Percentiles rank a stretch among this genome's conserved stretches.
phyloP scores from a whole-genome alignment of 2,797 vertebrate species.

The Gallinago stenura region DNA sequence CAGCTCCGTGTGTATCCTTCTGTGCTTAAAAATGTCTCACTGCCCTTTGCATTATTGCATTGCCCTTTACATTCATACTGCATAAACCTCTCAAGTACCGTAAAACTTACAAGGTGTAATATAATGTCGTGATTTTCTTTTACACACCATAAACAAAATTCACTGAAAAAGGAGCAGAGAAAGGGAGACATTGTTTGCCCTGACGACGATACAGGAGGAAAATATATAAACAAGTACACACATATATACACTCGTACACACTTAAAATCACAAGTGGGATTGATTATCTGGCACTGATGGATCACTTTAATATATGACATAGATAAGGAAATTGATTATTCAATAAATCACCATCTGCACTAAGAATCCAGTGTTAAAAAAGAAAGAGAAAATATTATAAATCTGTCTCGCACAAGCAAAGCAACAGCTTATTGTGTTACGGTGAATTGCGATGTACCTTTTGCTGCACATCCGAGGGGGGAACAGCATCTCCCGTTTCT shows the following conservation, averaged over 20 bases:
- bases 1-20: slow-evolving; percentile 57
- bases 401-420: slow-evolving; percentile 46
- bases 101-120: slow-evolving; percentile 69
- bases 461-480: neutral
- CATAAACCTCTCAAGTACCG: slow-evolving; percentile 72
- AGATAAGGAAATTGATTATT: slow-evolving; percentile 94
- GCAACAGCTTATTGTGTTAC: slow-evolving; percentile 12
- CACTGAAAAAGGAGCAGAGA: slow-evolving; percentile 1
- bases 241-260: neutral
- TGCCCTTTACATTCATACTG: slow-evolving; percentile 71
- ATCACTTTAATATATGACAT: slow-evolving; percentile 88
- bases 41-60: slow-evolving; percentile 75
- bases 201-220: slow-evolving; percentile 71
- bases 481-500: neutral
- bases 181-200: slow-evolving; percentile 48
- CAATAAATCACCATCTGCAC: slow-evolving; percentile 86
- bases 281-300: slow-evolving; percentile 89
- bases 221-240: slow-evolving; percentile 49
- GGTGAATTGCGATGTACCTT: slow-evolving; percentile 34
- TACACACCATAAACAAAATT: slow-evolving; percentile 59
- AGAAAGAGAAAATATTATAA: slow-evolving; percentile 77
- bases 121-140: slow-evolving; percentile 39
- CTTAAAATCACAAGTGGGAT: slow-evolving; percentile 83
- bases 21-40: slow-evolving; percentile 65
- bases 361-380: slow-evolving; percentile 77